Evolutionary conservation across 2,113 vertebrate species (phyloP).

Genomic region (Arothron firmamentum): DNA sequence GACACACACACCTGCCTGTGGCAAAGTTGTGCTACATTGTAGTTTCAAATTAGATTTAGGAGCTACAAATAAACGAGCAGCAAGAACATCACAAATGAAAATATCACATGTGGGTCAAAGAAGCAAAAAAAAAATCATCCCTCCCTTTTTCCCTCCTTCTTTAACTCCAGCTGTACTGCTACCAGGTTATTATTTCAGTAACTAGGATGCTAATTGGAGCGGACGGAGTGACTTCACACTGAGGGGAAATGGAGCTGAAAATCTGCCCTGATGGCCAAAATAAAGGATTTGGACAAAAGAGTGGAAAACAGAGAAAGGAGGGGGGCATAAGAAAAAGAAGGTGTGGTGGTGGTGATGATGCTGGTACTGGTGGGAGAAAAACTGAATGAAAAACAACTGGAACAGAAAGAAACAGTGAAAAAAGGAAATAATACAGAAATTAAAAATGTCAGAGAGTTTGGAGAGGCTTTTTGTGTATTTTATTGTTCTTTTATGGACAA

Average conservation of each 20-base stretch:
- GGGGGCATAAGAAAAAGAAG: constrained; percentile 27
- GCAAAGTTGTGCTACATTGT: constrained; percentile 9
- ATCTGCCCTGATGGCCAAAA: constrained; percentile 68
- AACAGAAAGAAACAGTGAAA: constrained; percentile 24
- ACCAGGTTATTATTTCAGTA: constrained; percentile 66
- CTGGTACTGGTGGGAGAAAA: constrained; percentile 34
- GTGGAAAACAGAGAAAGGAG: constrained; percentile 53
- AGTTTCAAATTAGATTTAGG: constrained; percentile 10
- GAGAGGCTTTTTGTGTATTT: constrained; percentile 59
- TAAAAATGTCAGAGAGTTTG: constrained; percentile 51
- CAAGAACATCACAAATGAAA: constrained; percentile 41
- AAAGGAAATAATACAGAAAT: constrained; percentile 14
- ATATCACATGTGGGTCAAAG: constrained; percentile 52
- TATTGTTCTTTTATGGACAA: constrained; percentile 61
- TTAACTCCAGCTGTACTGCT: constrained; percentile 58
- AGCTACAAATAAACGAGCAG: constrained; percentile 10
- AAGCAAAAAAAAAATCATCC: constrained; percentile 38
- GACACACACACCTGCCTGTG: constrained; percentile 22
- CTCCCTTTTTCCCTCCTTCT: constrained; percentile 24
- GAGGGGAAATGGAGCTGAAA: constrained; percentile 71
- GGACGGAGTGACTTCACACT: constrained; percentile 70
- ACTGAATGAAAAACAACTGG: constrained; percentile 17
- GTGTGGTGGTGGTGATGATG: constrained; percentile 10
- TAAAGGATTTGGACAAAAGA: constrained; percentile 68
- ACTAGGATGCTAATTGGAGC: constrained; percentile 66